These are phyloP conservation scores for Cataglyphis rosenhaueri DNA, from an alignment of 2,888 invertebrate species.

Conservation along the genomic window DNA sequence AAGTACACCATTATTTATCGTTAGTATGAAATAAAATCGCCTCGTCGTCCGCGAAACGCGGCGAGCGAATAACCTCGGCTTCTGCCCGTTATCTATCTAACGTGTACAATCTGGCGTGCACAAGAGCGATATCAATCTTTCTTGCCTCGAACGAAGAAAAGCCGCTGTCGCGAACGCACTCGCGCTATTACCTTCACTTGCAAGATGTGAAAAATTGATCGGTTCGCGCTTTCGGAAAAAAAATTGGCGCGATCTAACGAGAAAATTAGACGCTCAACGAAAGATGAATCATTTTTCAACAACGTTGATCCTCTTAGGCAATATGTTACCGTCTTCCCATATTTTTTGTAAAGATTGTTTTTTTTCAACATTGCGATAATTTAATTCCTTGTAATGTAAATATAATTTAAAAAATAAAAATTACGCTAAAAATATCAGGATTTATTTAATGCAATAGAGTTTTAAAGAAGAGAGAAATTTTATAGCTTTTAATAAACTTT, in stretches of 20 bases:
- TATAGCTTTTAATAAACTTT: background rate
- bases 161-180: conserved; percentile 25
- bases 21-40: conserved; percentile 32
- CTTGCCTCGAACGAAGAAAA: conserved; percentile 26
- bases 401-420: background rate
- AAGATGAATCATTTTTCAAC: background rate
- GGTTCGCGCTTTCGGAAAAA: background rate
- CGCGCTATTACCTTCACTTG: conserved; percentile 9
- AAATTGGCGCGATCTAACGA: background rate
- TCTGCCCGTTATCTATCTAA: conserved; percentile 13
- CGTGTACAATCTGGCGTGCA: background rate
- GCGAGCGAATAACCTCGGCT: conserved; percentile 22
- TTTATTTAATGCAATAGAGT: background rate
- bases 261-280: background rate
- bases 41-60: conserved; percentile 14
- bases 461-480: background rate
- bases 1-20: conserved; percentile 36
- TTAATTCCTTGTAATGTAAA: background rate
- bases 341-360: background rate
- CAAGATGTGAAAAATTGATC: conserved; percentile 21
- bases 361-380: background rate
- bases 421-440: background rate
- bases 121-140: conserved; percentile 33
- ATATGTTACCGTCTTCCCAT: background rate
- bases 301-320: background rate